Evolutionary conservation across 2,888 invertebrate genomes (phyloP).

Genomic region (Thumatha senex): DNA sequence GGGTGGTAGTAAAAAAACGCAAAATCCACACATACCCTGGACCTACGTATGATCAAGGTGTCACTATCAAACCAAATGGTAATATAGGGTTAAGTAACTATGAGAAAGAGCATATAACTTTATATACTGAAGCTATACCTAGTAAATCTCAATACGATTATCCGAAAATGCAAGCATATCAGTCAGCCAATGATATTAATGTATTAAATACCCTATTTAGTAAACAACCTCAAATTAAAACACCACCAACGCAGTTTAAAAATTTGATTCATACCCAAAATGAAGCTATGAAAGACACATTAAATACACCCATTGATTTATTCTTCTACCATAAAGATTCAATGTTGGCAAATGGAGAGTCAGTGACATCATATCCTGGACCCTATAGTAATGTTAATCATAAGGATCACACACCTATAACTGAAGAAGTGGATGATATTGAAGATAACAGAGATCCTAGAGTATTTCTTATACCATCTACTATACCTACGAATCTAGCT

Average conservation of each 20-base stretch:
- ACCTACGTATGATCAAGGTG: constrained; percentile 63
- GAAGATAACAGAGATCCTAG: constrained; percentile 20
- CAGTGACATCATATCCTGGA: constrained; percentile 43
- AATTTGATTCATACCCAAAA: constrained; percentile 59
- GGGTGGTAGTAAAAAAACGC: constrained; percentile 51
- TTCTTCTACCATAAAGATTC: constrained; percentile 66
- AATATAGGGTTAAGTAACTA: constrained; percentile 52
- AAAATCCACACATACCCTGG: constrained; percentile 55
- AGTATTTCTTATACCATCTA: constrained; percentile 7
- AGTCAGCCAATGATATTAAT: constrained; percentile 65
- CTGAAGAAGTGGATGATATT: constrained; percentile 35
- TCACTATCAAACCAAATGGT: constrained; percentile 71
- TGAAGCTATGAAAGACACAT: constrained; percentile 37
- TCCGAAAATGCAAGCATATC: constrained; percentile 61
- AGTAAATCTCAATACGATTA: constrained; percentile 57
- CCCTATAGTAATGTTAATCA: constrained; percentile 51
- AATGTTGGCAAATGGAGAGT: constrained; percentile 35
- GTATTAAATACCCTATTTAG: constrained; percentile 73
- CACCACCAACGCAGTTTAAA: constrained; percentile 73
- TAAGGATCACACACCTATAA: constrained; percentile 40
- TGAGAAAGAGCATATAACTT: constrained; percentile 34
- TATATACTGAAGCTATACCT: constrained; percentile 57
- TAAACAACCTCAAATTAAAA: constrained; percentile 48
- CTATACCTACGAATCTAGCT: constrained; percentile 5
- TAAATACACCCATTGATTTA: constrained; percentile 63